These are phyloP conservation scores for Opisthograptis luteolata DNA, from an alignment of 2,888 invertebrate species.

Conservation along the genomic window DNA sequence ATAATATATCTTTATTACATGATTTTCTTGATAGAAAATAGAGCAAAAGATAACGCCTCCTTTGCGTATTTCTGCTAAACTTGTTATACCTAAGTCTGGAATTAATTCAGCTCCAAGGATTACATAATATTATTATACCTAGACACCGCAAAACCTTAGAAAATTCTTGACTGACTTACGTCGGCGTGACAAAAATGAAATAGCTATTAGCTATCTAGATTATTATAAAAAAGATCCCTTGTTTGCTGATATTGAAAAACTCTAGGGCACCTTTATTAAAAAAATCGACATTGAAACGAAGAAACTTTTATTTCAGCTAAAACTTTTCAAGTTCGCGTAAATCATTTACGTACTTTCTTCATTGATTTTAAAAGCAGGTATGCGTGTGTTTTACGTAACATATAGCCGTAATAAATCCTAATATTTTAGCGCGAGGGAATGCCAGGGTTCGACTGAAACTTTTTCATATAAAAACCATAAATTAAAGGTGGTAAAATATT, in stretches of 20 bases:
- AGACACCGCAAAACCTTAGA: slow-evolving; percentile 4
- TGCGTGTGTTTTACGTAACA: slow-evolving; percentile 10
- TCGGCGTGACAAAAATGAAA: slow-evolving; percentile 1
- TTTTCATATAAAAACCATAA: slow-evolving; percentile 31
- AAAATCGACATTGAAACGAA: not conserved
- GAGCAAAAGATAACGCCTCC: not conserved
- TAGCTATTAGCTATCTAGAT: not conserved
- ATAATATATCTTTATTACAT: no score
- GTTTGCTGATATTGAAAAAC: slow-evolving; percentile 16
- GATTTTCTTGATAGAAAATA: not conserved
- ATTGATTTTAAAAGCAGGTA: not conserved
- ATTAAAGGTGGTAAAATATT: slow-evolving; percentile 32
- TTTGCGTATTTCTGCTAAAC: not conserved
- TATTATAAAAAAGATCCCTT: slow-evolving; percentile 8
- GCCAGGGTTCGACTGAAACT: slow-evolving; percentile 13
- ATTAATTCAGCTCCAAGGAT: not conserved
- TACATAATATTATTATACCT: slow-evolving; percentile 5
- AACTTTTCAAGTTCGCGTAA: slow-evolving; percentile 1
- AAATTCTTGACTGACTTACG: not conserved
- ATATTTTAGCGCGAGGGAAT: slow-evolving; percentile 5
- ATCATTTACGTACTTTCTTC: not conserved
- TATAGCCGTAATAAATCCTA: slow-evolving; percentile 13
- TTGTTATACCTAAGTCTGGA: no score
- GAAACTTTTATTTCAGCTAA: slow-evolving; percentile 2
- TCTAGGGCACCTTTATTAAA: slow-evolving; percentile 3